These are phyloP conservation scores for Heliothis peltigera DNA, from an alignment of 2,888 invertebrate species.

Conservation along the genomic window DNA sequence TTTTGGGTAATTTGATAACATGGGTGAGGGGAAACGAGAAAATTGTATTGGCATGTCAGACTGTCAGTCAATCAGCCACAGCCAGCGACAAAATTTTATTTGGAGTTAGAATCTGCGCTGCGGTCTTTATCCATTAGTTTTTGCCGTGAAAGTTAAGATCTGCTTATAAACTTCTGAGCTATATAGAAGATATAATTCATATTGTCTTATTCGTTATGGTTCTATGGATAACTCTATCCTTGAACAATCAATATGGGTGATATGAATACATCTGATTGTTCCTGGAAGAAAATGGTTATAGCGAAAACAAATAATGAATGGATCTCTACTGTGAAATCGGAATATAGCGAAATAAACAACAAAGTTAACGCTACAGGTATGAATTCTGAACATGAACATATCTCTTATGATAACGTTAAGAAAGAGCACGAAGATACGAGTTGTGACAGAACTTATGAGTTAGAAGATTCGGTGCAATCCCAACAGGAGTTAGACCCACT, in stretches of 20 bases:
- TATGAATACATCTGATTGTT: constrained; percentile 76
- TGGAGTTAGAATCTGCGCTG: constrained; percentile 8
- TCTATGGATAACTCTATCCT: constrained; percentile 84
- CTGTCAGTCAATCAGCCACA: constrained; percentile 8
- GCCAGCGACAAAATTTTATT: constrained; percentile 14
- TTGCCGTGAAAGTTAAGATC: constrained; percentile 26
- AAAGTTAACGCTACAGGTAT: constrained; percentile 55
- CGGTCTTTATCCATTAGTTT: constrained; percentile 14
- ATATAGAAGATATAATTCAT: constrained; percentile 16
- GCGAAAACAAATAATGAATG: constrained; percentile 82
- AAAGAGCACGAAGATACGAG: constrained; percentile 62
- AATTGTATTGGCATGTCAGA: constrained; percentile 5
- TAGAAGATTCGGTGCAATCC: constrained; percentile 56
- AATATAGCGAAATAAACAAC: constrained; percentile 61
- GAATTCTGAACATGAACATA: constrained; percentile 62
- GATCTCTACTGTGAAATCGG: constrained; percentile 76
- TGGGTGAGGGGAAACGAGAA: no score
- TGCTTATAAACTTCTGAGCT: constrained; percentile 22
- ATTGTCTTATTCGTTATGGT: constrained; percentile 73
- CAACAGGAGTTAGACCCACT: constrained; percentile 72
- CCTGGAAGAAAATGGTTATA: constrained; percentile 87
- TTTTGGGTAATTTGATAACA: no score
- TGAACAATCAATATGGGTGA: constrained; percentile 89
- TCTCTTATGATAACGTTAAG: constrained; percentile 67
- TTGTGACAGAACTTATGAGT: constrained; percentile 45